A percentile compares a stretch with the other conserved stretches of the same genome.
phyloP scores from a whole-genome alignment of 2,797 vertebrate genomes.

The Phaenicophaeus curvirostris region DNA sequence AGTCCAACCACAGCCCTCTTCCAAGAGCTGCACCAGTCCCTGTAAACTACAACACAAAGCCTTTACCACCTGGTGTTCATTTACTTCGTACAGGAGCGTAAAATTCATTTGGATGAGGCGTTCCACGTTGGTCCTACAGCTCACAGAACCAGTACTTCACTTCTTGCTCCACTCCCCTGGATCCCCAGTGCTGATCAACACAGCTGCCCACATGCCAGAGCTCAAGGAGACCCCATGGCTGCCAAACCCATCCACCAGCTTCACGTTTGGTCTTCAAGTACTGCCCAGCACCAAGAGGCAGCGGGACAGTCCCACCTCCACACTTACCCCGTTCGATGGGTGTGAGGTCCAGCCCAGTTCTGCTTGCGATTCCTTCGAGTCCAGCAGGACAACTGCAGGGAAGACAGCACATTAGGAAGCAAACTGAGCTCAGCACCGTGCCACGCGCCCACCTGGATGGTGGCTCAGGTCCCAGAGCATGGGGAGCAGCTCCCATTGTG shows the following conservation, averaged over 20 bases:
- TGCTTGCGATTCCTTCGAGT: slow-evolving; percentile 95
- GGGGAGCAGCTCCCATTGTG: neutral
- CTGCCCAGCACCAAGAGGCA: neutral
- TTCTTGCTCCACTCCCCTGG: rapidly evolving
- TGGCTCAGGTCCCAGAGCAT: rapidly evolving
- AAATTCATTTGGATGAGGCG: neutral
- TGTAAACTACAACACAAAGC: neutral
- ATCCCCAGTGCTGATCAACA: rapidly evolving
- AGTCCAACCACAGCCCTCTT: neutral
- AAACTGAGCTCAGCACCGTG: neutral
- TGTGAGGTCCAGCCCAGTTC: slow-evolving; percentile 94
- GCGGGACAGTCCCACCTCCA: neutral
- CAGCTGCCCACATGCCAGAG: rapidly evolving
- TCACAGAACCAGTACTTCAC: rapidly evolving
- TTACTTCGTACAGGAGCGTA: no score
- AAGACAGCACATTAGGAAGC: neutral
- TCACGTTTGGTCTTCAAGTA: rapidly evolving
- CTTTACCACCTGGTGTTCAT: rapidly evolving
- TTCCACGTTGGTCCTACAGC: rapidly evolving
- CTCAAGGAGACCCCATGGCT: rapidly evolving
- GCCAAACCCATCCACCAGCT: neutral
- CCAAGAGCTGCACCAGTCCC: neutral
- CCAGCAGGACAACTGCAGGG: slow-evolving; percentile 89
- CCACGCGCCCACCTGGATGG: rapidly evolving
- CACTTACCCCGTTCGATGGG: slow-evolving; percentile 91